These are phyloP conservation scores for Lerista edwardsae DNA, from an alignment of 2,797 vertebrate species.

Conservation along the genomic window DNA sequence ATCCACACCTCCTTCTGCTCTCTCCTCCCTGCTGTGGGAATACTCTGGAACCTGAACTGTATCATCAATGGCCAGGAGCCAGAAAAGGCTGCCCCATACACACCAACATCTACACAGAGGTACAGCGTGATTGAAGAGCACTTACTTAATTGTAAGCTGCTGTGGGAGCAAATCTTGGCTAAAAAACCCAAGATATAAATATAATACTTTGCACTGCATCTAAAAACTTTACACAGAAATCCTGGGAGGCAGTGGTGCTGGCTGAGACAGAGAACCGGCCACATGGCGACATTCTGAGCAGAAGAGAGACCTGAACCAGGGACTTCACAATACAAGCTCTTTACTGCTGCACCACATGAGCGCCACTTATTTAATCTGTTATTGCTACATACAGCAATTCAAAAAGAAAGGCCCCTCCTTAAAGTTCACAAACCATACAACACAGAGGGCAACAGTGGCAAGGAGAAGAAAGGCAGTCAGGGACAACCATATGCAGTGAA, in stretches of 20 bases:
- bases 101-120: not conserved
- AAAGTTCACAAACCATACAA: not conserved
- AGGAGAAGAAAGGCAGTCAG: not conserved
- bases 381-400: not conserved
- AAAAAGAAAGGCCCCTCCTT: not conserved
- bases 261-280: not conserved
- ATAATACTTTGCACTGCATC: not conserved
- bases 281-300: not conserved
- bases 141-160: not conserved
- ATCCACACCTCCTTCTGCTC: not conserved
- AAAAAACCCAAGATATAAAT: not conserved
- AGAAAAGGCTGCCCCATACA: not conserved
- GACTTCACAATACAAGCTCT: not conserved
- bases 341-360: not conserved
- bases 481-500: not conserved
- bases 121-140: no score
- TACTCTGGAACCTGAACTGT: not conserved
- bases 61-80: not conserved
- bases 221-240: not conserved
- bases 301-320: not conserved
- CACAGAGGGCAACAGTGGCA: not conserved
- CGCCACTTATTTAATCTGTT: not conserved
- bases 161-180: no score
- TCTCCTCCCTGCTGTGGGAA: not conserved
- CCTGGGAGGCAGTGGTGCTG: not conserved